Evolutionary conservation across 2,113 vertebrate genomes (phyloP).

Genomic region (Hylia prasina): DNA sequence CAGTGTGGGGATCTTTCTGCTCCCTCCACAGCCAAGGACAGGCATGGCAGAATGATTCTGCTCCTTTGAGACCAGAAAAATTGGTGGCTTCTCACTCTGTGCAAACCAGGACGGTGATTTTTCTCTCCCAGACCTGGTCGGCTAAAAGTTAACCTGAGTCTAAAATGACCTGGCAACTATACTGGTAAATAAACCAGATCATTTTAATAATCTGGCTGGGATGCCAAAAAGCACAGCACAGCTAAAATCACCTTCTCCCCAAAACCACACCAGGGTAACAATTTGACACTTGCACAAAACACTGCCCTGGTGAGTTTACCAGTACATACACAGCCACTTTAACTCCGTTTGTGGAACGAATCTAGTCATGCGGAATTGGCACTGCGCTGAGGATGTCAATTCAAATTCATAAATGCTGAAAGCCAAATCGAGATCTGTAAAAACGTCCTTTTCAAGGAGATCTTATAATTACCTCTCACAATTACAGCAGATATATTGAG

Average conservation of each 20-base stretch:
- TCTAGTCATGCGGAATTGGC: conserved; percentile 42
- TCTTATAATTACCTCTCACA: conserved; percentile 43
- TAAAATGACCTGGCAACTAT: neutral
- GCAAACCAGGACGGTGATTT: rapidly evolving
- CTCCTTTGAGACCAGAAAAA: neutral
- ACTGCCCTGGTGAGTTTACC: neutral
- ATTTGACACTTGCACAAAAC: neutral
- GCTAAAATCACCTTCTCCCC: neutral
- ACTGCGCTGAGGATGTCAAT: conserved; percentile 49
- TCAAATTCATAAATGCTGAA: conserved; percentile 61
- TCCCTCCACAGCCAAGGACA: neutral
- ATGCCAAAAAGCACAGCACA: neutral
- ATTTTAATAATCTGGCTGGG: neutral
- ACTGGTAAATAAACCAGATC: neutral
- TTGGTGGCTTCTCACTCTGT: neutral
- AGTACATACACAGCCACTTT: neutral
- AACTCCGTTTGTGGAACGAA: conserved; percentile 17
- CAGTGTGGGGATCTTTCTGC: neutral
- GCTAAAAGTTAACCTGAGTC: neutral
- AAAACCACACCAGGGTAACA: neutral
- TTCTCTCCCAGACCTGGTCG: neutral
- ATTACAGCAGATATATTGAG: conserved; percentile 12
- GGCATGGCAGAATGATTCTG: neutral
- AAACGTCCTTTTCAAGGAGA: conserved; percentile 56
- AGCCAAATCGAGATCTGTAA: conserved; percentile 51